phyloP scores from a whole-genome alignment of 2,113 vertebrate species.

The Capreolus pygargus region DNA sequence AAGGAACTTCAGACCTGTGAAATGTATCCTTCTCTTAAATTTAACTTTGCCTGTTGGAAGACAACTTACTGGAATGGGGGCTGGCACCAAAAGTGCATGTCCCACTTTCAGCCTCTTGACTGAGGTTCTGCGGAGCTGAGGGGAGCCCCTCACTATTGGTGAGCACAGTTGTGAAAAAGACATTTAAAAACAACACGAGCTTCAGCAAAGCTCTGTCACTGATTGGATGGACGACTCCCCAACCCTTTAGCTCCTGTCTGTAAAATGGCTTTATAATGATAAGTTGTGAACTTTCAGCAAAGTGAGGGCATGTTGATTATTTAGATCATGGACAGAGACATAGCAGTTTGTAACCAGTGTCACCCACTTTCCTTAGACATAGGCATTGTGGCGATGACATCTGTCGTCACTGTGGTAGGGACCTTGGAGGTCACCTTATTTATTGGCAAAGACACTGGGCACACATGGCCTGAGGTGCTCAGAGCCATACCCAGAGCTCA shows the following conservation, averaged over 20 bases:
- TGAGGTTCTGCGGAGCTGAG: too few relatives aligned
- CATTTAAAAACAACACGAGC: neutral
- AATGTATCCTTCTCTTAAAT: neutral
- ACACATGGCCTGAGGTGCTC: neutral
- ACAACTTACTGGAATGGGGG: neutral
- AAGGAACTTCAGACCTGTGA: neutral
- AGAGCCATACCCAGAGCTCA: neutral
- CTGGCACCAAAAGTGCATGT: too few relatives aligned
- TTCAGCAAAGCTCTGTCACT: neutral
- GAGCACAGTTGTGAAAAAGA: neutral
- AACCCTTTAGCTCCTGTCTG: neutral
- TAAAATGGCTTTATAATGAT: neutral
- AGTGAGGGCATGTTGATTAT: neutral
- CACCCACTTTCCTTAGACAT: too few relatives aligned
- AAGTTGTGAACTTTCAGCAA: neutral
- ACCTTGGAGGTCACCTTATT: neutral
- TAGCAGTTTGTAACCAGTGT: neutral
- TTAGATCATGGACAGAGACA: neutral
- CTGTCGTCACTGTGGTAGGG: neutral
- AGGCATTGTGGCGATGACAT: neutral
- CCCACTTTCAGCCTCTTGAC: neutral
- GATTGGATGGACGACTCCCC: neutral
- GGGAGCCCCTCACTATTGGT: neutral
- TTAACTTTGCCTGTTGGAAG: neutral
- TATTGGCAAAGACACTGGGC: neutral